Evolutionary conservation across 30 jellyfish, hydroid and myxozoan species (phyloP).

Genomic region (Hydractinia echinata): DNA sequence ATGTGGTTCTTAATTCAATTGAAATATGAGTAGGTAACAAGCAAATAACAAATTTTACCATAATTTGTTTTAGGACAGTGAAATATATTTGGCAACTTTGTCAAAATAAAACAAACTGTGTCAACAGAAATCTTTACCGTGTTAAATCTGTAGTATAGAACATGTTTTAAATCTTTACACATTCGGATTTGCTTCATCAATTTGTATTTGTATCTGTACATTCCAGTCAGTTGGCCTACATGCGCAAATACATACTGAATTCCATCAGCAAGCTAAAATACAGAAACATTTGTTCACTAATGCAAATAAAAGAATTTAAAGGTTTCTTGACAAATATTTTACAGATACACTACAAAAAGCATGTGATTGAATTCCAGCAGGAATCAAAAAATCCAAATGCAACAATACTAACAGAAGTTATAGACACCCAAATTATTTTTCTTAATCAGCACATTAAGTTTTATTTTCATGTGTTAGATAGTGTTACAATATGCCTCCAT

Average conservation of each 20-base stretch:
- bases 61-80: too few species aligned
- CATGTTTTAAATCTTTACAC: constrained; percentile 96
- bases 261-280: constrained; percentile 95
- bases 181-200: constrained; percentile 97
- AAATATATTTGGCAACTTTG: too few species aligned
- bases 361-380: neutral
- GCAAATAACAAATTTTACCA: too few species aligned
- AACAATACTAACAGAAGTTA: too few species aligned
- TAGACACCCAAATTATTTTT: too few species aligned
- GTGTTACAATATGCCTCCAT: too few species aligned
- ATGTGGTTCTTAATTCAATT: too few species aligned
- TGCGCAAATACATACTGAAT: constrained; percentile 92
- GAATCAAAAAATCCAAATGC: too few species aligned
- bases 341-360: neutral
- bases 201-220: constrained; percentile 98
- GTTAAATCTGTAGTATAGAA: constrained; percentile 88
- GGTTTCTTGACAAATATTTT: neutral
- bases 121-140: constrained; percentile 47
- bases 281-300: neutral
- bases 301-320: neutral
- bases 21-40: too few species aligned
- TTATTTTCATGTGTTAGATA: too few species aligned
- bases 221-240: constrained; percentile 98
- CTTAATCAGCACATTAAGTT: too few species aligned
- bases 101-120: neutral